Conservation (phyloP, 2,888 invertebrate genomes). For the Balanococcus diminutus region DNA sequence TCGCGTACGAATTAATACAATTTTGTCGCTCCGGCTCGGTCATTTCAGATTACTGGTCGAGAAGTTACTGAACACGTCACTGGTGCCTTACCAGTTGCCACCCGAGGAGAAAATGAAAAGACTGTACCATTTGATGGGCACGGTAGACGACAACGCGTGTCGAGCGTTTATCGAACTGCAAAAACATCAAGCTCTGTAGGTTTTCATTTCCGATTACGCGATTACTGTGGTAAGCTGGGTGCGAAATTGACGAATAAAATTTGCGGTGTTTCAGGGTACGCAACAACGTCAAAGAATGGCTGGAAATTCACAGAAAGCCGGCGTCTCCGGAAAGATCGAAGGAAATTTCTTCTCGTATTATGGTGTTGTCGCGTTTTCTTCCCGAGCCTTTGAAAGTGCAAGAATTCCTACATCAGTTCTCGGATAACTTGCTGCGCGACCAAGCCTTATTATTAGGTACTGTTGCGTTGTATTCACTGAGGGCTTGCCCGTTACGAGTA, state of each 20-base stretch:
- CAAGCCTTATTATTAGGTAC: conserved; percentile 57
- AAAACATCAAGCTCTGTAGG: conserved; percentile 81
- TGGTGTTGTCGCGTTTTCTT: conserved; percentile 69
- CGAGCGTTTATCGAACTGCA: conserved; percentile 92
- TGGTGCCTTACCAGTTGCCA: conserved; percentile 90
- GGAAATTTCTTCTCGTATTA: conserved; percentile 67
- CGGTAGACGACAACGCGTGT: conserved; percentile 92
- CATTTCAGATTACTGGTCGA: conserved; percentile 77
- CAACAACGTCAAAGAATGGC: conserved; percentile 83
- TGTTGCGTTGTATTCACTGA: background rate
- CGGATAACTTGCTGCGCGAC: conserved; percentile 75
- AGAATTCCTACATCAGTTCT: conserved; percentile 84
- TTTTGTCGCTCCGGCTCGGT: background rate
- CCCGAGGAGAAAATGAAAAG: conserved; percentile 91
- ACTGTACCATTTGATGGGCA: conserved; percentile 86
- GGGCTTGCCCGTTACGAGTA: no score
- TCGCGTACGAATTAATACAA: background rate
- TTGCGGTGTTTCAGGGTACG: conserved; percentile 67
- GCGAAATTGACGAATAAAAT: background rate
- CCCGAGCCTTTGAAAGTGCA: conserved; percentile 92
- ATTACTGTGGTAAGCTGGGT: background rate
- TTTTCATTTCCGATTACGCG: conserved; percentile 55
- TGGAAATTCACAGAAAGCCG: conserved; percentile 79
- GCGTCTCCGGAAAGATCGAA: conserved; percentile 73
- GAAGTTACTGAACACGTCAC: conserved; percentile 87